Conservation (phyloP, 2,797 vertebrate genomes). For the Cirrhinus mrigala region DNA sequence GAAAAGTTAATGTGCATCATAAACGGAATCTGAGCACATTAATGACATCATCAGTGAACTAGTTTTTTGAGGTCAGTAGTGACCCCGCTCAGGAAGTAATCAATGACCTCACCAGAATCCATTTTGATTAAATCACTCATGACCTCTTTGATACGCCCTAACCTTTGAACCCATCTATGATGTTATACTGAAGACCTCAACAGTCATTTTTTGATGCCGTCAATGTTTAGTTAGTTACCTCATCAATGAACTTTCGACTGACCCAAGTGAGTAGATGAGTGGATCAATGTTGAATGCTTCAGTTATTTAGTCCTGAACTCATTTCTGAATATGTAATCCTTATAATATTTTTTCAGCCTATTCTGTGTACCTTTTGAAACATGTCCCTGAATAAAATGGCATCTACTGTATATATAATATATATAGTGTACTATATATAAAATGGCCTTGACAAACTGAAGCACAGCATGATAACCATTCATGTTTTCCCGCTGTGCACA, state of each 20-base stretch:
- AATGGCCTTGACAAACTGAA: background rate
- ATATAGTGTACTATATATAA: background rate
- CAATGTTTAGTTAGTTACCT: slow-evolving; percentile 18
- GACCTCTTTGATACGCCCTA: slow-evolving; percentile 22
- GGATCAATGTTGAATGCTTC: background rate
- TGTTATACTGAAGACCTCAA: slow-evolving; percentile 16
- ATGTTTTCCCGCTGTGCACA: background rate
- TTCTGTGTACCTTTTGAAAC: background rate
- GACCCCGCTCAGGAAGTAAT: background rate
- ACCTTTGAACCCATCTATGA: slow-evolving; percentile 39
- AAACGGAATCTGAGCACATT: background rate
- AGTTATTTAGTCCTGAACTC: background rate
- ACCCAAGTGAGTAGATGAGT: background rate
- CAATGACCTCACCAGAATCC: background rate
- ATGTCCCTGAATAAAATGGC: background rate
- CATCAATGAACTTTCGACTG: background rate
- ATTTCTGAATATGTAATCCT: background rate
- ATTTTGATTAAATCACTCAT: slow-evolving; percentile 22
- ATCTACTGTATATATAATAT: background rate
- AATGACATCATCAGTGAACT: slow-evolving; percentile 1
- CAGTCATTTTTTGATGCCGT: slow-evolving; percentile 50
- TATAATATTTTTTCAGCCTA: background rate
- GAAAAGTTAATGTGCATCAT: background rate
- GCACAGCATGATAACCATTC: background rate
- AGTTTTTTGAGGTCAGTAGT: background rate